Conservation (phyloP, 2,797 vertebrate species). For the Synaphobranchus kaupii region DNA sequence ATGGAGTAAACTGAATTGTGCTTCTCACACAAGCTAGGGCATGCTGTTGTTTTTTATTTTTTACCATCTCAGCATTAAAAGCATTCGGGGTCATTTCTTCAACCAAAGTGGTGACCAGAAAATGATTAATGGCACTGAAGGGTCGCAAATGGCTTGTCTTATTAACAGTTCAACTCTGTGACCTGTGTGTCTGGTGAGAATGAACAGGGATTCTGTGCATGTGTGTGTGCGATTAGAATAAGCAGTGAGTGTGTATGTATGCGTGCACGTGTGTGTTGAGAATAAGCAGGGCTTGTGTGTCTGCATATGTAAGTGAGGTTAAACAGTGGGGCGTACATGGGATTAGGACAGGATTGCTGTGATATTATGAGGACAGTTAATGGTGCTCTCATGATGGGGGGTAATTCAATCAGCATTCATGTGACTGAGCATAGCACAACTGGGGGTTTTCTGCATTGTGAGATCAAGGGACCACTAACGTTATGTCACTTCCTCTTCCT, state of each 20-base stretch:
- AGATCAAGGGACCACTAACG: neutral
- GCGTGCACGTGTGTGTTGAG: neutral
- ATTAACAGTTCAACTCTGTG: neutral
- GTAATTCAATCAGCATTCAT: conserved; percentile 50
- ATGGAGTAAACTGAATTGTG: neutral
- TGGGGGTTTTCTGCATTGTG: neutral
- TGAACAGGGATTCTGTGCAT: conserved; percentile 2
- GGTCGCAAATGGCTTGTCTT: neutral
- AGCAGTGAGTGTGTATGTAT: too few species aligned
- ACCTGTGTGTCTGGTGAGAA: neutral
- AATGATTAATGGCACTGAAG: neutral
- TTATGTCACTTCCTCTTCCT: conserved; percentile 9
- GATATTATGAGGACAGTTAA: conserved; percentile 49
- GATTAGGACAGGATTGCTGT: conserved; percentile 53
- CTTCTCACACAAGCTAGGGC: neutral
- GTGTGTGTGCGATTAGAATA: too few species aligned
- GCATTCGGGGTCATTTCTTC: neutral
- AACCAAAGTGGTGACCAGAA: neutral
- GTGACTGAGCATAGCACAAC: conserved; percentile 36
- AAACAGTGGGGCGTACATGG: conserved; percentile 35
- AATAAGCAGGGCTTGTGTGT: conserved; percentile 14
- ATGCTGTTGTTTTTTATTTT: neutral
- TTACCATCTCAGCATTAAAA: neutral
- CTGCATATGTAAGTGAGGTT: neutral
- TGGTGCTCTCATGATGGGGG: conserved; percentile 47